phyloP scores from a whole-genome alignment of 2,797 vertebrate genomes.

The Pangasius sanitwongsei region DNA sequence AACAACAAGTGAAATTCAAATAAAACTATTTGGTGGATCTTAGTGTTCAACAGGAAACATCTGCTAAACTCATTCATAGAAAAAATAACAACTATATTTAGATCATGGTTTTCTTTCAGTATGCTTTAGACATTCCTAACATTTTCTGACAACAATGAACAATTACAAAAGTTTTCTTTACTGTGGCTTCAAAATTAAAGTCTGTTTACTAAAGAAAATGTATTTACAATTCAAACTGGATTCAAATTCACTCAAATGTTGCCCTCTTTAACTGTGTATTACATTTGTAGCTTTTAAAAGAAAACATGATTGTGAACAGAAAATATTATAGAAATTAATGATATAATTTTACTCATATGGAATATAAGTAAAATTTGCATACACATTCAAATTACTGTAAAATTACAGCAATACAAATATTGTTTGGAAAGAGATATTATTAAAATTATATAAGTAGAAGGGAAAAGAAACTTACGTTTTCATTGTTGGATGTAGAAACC shows the following conservation, averaged over 20 bases:
- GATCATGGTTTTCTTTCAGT: not conserved
- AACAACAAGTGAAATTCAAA: not conserved
- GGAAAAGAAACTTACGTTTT: not conserved
- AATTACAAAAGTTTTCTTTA: not conserved
- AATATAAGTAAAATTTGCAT: not conserved
- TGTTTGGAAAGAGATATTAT: not conserved
- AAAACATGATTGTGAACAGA: not conserved
- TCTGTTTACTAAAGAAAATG: not conserved
- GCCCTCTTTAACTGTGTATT: not conserved
- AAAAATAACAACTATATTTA: not conserved
- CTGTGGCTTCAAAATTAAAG: not conserved
- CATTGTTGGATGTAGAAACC: not conserved
- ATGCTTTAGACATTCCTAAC: not conserved
- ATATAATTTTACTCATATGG: not conserved
- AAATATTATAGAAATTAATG: not conserved
- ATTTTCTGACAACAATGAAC: not conserved
- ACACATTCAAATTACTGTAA: not conserved
- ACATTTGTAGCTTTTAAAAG: not conserved
- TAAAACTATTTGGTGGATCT: not conserved
- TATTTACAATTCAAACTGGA: not conserved
- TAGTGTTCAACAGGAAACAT: not conserved
- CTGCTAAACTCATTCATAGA: not conserved
- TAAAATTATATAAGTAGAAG: not conserved
- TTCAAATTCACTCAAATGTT: not conserved
- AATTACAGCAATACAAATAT: not conserved